Evolutionary conservation across 2,113 vertebrate genomes (phyloP).

Genomic region (Anser cygnoides): DNA sequence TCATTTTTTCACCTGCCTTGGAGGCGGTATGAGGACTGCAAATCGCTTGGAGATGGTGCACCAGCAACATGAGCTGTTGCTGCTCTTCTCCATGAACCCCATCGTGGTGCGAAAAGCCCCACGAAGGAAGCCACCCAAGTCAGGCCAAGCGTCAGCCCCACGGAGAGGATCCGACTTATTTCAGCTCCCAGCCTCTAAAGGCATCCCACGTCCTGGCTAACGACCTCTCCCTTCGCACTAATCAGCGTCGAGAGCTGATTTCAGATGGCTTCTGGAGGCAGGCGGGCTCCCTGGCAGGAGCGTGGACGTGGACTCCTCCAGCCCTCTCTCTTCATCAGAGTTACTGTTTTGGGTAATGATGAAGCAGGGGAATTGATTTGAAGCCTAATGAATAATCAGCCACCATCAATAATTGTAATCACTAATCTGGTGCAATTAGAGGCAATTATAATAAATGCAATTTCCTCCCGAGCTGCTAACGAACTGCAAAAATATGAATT

Average conservation of each 20-base stretch:
- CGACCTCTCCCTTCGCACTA: neutral
- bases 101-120: fast-evolving
- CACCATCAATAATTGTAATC: constrained; percentile 88
- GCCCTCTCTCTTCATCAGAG: constrained; percentile 77
- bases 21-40: fast-evolving
- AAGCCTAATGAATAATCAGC: constrained; percentile 87
- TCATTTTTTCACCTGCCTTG: fast-evolving
- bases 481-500: constrained; percentile 85
- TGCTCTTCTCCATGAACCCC: fast-evolving
- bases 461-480: constrained; percentile 83
- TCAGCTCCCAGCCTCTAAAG: neutral
- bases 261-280: neutral
- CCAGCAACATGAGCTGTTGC: fast-evolving
- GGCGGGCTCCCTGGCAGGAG: constrained; percentile 17
- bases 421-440: constrained; percentile 89
- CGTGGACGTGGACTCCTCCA: constrained; percentile 51
- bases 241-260: constrained; percentile 52
- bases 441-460: constrained; percentile 89
- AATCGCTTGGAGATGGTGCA: fast-evolving
- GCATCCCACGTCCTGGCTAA: neutral
- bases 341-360: constrained; percentile 78
- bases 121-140: neutral
- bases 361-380: constrained; percentile 80
- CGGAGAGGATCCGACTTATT: neutral
- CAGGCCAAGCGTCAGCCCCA: fast-evolving